A percentile compares a stretch with the other conserved stretches of the same genome.
Evolutionary conservation across 2,113 vertebrate species (phyloP).

Genomic region (Sigmodon hispidus): DNA sequence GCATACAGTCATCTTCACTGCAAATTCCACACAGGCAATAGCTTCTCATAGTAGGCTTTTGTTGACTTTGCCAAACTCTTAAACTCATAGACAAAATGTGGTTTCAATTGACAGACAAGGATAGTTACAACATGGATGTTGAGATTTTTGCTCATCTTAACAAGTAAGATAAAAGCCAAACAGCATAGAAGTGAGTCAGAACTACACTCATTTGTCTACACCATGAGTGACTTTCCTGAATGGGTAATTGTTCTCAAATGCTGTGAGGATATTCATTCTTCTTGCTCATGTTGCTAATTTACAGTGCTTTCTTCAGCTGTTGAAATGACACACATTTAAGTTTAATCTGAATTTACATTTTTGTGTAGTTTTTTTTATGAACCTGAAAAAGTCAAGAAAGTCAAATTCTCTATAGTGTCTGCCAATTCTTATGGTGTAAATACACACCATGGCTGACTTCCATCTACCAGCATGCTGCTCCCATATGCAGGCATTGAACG

Average conservation of each 20-base stretch:
- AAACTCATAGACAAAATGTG: not conserved
- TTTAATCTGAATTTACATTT: slow-evolving; percentile 9
- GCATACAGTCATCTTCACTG: not conserved
- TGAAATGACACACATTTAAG: not conserved
- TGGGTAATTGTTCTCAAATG: slow-evolving; percentile 62
- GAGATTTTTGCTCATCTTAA: slow-evolving; percentile 52
- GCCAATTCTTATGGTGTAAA: not conserved
- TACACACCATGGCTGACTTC: not conserved
- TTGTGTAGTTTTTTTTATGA: not conserved
- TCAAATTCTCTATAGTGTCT: not conserved
- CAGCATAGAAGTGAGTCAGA: slow-evolving; percentile 3
- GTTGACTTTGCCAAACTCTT: slow-evolving; percentile 8
- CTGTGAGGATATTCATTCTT: not conserved
- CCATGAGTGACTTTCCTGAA: not conserved
- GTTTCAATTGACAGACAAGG: not conserved
- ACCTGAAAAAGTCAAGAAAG: not conserved
- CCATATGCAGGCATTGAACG: not conserved
- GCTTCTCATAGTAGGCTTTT: not conserved
- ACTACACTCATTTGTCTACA: not conserved
- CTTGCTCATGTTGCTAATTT: not conserved
- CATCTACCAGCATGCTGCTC: not conserved
- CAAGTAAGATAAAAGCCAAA: slow-evolving; percentile 46
- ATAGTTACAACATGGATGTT: not conserved
- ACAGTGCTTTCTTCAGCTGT: not conserved
- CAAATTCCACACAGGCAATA: not conserved